A percentile compares a stretch with the other conserved stretches of the same genome.
Conservation (phyloP, 2,888 invertebrate genomes). For the Calephelis perditalis region DNA sequence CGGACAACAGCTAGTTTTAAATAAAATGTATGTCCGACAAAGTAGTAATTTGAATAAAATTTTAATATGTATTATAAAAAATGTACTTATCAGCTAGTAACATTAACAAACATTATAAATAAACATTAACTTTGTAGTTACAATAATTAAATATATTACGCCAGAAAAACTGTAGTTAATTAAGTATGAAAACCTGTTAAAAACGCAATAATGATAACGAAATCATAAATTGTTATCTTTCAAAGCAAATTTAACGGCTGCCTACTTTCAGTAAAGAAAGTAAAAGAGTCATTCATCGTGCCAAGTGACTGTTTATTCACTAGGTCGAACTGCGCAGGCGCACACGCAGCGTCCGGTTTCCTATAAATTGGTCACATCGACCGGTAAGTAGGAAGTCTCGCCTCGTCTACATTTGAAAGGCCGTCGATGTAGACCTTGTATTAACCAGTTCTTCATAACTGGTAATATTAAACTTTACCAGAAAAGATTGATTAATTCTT, state of each 20-base stretch:
- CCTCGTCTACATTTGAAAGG: constrained; percentile 24
- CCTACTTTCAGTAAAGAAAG: constrained; percentile 68
- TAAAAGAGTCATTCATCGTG: constrained; percentile 66
- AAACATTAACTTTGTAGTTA: too few relatives aligned
- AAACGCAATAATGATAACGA: not conserved
- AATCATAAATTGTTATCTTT: not conserved
- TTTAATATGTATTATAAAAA: too few relatives aligned
- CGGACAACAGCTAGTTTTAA: too few relatives aligned
- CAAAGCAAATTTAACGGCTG: constrained; percentile 33
- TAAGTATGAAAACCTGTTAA: not conserved
- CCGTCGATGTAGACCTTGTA: constrained; percentile 17
- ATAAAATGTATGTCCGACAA: too few relatives aligned
- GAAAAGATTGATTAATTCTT: constrained; percentile 9
- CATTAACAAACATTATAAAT: too few relatives aligned
- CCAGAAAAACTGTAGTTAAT: not conserved
- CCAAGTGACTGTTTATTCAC: constrained; percentile 45
- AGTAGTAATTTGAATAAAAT: too few relatives aligned
- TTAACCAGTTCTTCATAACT: constrained; percentile 11
- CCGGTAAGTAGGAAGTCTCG: constrained; percentile 66
- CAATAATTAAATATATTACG: too few relatives aligned
- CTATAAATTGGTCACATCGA: constrained; percentile 71
- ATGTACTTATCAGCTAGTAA: too few relatives aligned
- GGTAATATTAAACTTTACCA: constrained; percentile 9
- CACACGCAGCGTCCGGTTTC: constrained; percentile 61
- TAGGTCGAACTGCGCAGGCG: constrained; percentile 47